A percentile compares a stretch with the other conserved stretches of the same genome.
phyloP scores from a whole-genome alignment of 2,113 vertebrate species.

The Pedetes capensis region DNA sequence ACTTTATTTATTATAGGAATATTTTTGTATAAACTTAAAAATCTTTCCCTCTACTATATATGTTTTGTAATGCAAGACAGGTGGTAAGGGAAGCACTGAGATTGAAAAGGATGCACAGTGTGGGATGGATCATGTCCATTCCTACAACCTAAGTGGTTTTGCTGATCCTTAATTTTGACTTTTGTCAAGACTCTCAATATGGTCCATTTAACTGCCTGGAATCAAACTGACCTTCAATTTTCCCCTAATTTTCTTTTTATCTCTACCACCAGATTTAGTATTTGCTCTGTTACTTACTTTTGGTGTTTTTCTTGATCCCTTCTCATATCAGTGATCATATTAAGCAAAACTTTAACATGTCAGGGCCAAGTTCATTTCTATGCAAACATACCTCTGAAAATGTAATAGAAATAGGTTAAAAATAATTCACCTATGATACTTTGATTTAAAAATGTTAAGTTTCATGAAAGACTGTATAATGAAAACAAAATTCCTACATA shows the following conservation, averaged over 20 bases:
- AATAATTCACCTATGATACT: neutral
- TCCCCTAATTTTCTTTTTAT: neutral
- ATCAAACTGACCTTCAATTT: neutral
- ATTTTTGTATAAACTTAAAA: neutral
- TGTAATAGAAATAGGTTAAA: neutral
- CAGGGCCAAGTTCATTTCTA: neutral
- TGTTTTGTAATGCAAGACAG: neutral
- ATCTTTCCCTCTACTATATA: neutral
- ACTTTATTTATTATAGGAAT: neutral
- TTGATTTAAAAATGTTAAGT: conserved; percentile 8
- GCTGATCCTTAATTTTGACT: neutral
- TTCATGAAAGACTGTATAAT: neutral
- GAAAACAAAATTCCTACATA: neutral
- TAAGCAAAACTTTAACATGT: neutral
- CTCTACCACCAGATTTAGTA: neutral
- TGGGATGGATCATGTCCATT: neutral
- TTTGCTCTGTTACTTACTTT: neutral
- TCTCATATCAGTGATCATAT: neutral
- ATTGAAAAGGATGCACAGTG: neutral
- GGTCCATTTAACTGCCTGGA: neutral
- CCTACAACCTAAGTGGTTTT: neutral
- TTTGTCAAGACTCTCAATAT: neutral
- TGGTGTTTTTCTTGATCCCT: neutral
- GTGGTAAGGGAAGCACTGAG: neutral
- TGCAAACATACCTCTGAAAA: neutral